Evolutionary conservation across 2,888 invertebrate species (phyloP), one percentile per base, ranked within the genome.

Genomic region (Galerucella nymphaeae): DNA sequence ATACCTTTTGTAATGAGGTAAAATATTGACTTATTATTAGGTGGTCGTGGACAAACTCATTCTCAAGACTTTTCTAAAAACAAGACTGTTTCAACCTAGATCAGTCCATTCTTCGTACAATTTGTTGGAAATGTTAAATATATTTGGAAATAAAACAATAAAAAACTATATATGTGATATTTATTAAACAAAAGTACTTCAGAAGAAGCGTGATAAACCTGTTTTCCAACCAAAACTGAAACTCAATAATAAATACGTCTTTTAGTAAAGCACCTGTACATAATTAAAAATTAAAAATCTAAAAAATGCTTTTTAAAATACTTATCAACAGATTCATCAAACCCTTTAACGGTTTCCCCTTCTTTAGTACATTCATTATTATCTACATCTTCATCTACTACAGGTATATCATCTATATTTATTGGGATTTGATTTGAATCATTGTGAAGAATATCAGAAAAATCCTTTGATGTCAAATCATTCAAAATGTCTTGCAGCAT

Each of bases 401-500:
- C 53, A 9, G 16, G 53, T 10, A 53, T 10, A 53, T 18, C 53
- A 16, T 53, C 53, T 10, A 53, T 11, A n/a, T 38, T 30, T 59
- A 59, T 59, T 10, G 59, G 14, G 5, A 38, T 59, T n/a, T 30
- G 38, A 59, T 30, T 59, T 30, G 59, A 59, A 48, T 58, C 66
- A 57, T 11, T 50, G 67, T 53, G 42, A 4, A 66, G 30, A 62
- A 66, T 73, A 41, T 65, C 64, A 11, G 55, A 55, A 10, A 71
- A 68, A 42, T 79, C 80, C 2, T 73, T 77, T 2, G 78, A 77
- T 14, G 73, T 76, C 50, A 81, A 63, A 59, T 75, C 77, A 58
- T 75, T 78, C 41, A 81, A 69, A 48, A 80, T 70, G 23, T 82
- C 80, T 64, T 80, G 80, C 41, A 82, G 70, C 18, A 74, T 71